Base-by-base conservation (phyloP, 2,888 invertebrate species). In the Zaprionus bogoriensis region DNA sequence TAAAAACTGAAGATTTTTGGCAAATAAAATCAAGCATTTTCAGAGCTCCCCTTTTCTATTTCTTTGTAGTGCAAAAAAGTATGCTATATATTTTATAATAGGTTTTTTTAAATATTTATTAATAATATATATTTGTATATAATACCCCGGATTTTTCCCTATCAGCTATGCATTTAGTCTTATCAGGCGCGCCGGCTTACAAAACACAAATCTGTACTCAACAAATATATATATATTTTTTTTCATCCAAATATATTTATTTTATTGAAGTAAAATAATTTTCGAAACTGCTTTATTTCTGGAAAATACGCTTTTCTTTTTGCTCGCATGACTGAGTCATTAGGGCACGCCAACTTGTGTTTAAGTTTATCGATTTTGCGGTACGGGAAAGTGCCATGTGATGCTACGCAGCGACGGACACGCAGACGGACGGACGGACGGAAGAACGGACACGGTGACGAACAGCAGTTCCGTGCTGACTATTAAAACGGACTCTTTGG, bases 361-460 rank as follows among this genome's bases (percentile, higher is more conserved):
- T 81, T 42, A 54, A 64, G 22, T 62, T 78, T 80, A 80, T 80
- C 74, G 80, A 80, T 80, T 80, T 80, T 87, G 67, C 73, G 66
- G 73, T 83, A 76, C 53, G 71, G 71, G 65, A 79, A 70, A 65
- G 46, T 65, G 63, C 70, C 84, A 86, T 79, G 84, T 83, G 84
- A 83, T 83, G 67, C 52, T 52, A 22, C 36, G 28, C 20, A 38
- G 42, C 46, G 28, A 53, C 22, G 53, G 48, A 53, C 50, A 14
- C 51, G 44, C 38, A 50, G 39, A 52, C 20, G 41, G 42, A 44
- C 42, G n/a, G n/a, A 22, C 22, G 41, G 17, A 61, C 27, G 14
- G 42, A 22, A 32, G 39, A 12, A 20, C 36, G 12, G 28, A 51
- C 10, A 47, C 25, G 23, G 25, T 32, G 28, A 25, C 23, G 41